Base-by-base conservation (phyloP, 2,888 invertebrate genomes). In the Strigamia transsilvanica region DNA sequence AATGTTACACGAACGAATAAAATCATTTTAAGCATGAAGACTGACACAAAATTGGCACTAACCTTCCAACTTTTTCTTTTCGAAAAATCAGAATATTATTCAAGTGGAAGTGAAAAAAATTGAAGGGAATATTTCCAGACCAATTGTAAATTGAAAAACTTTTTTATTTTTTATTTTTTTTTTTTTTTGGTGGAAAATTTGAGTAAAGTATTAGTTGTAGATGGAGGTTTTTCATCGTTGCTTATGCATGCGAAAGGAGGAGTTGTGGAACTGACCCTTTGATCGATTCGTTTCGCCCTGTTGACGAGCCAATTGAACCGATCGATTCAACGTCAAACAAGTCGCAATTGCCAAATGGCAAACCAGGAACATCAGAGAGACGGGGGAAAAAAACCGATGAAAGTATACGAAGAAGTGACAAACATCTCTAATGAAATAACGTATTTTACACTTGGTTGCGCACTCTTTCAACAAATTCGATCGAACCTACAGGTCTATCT, bases 301-400 rank as follows among this genome's bases (percentile, higher is more conserved):
- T 73, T 73, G 73, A 73, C 73, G 73, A 73, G 73, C 73, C 73
- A 73, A 73, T 73, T 73, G 73, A 73, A 73, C 15, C 73, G 73
- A 73, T 73, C 73, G 73, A 73, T 73, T 27, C 73, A 27, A 73
- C 73, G 73, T 73, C 73, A 73, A 73, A 73, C 73, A 73, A 73
- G 73, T 73, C 73, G 73, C 73, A 73, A 73, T 73, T 73, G 73
- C 73, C 73, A 73, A 73, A 73, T 73, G 73, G 27, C 73, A 73
- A 73, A 73, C 73, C 73, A 73, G 73, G 73, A 32, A 73, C 73
- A 73, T 73, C 73, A 12, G 18, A 56, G 5, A 9, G 13, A 51
- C n/a, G n/a, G 23, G 27, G 27, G 32, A 73, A 73, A 73, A 73
- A 73, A 73, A 27, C 10, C 73, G 73, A 73, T 73, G 32, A 73